A percentile compares a stretch with the other conserved stretches of the same genome.
Evolutionary conservation across 2,888 invertebrate species (phyloP).

Genomic region (Parnassius apollo): DNA sequence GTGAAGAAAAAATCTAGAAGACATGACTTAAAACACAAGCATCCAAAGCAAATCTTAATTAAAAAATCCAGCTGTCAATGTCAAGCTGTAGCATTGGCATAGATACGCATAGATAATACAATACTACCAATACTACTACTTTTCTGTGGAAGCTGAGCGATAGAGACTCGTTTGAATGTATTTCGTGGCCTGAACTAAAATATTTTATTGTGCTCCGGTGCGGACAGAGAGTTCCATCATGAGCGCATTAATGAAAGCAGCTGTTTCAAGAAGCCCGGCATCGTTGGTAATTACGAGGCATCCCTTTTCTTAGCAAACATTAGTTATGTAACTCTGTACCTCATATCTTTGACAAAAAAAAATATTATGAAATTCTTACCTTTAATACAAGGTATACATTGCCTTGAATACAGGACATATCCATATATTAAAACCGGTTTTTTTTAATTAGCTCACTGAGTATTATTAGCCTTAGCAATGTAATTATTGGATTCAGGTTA

Average conservation of each 20-base stretch:
- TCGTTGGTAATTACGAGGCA: constrained; percentile 57
- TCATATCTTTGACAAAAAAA: constrained; percentile 29
- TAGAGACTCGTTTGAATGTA: constrained; percentile 30
- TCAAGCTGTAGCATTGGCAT: no score
- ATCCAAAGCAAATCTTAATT: no score
- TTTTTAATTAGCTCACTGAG: neutral
- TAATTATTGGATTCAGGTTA: no score
- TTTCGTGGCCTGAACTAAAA: constrained; percentile 30
- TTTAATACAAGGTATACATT: constrained; percentile 1
- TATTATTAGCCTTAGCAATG: no score
- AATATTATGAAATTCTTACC: constrained; percentile 42
- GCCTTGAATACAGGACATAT: constrained; percentile 2
- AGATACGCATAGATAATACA: no score
- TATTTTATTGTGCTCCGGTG: constrained; percentile 43
- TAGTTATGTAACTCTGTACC: constrained; percentile 67
- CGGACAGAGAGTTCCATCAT: constrained; percentile 81
- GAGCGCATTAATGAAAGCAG: constrained; percentile 76
- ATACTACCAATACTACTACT: no score
- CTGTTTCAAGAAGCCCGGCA: constrained; percentile 66
- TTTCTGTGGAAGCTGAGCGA: no score
- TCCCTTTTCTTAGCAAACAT: constrained; percentile 35
- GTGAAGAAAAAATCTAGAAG: no score
- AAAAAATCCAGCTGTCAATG: no score
- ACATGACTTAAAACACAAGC: no score
- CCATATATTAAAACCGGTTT: constrained; percentile 10